Percentiles rank a stretch among this genome's conserved stretches.
Evolutionary conservation across 2,113 vertebrate species (phyloP).

Genomic region (Erythrolamprus reginae): DNA sequence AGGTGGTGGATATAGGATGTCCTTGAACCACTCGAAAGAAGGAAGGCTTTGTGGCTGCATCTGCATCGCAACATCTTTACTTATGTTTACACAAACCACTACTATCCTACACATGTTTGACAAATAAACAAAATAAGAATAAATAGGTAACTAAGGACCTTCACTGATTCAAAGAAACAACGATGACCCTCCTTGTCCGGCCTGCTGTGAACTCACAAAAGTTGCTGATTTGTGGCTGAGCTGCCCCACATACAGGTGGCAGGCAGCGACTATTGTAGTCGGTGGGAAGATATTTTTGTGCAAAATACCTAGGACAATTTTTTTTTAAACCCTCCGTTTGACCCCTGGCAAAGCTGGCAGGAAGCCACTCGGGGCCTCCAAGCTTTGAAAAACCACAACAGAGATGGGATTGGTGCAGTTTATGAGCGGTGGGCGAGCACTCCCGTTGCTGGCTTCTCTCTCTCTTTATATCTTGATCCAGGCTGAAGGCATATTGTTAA

Average conservation of each 20-base stretch:
- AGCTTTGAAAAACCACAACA: slow-evolving; percentile 1
- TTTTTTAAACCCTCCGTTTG: not conserved
- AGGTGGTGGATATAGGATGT: too few species aligned
- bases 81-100: too few species aligned
- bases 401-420: not conserved
- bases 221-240: not conserved
- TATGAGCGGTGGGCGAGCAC: not conserved
- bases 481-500: slow-evolving; percentile 27
- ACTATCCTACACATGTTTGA: too few species aligned
- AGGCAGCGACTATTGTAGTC: not conserved
- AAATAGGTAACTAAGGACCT: too few species aligned
- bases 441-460: not conserved
- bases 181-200: not conserved
- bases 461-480: not conserved
- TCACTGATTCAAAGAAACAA: not conserved
- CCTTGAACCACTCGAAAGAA: too few species aligned
- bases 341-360: not conserved
- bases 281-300: not conserved
- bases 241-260: not conserved
- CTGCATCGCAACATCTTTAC: too few species aligned
- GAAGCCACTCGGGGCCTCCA: not conserved
- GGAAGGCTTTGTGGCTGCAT: too few species aligned
- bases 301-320: not conserved
- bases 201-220: not conserved
- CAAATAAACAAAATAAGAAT: too few species aligned